Base-by-base conservation (phyloP, 1,140 invertebrate genomes). In the Eufriesea mexicana region DNA sequence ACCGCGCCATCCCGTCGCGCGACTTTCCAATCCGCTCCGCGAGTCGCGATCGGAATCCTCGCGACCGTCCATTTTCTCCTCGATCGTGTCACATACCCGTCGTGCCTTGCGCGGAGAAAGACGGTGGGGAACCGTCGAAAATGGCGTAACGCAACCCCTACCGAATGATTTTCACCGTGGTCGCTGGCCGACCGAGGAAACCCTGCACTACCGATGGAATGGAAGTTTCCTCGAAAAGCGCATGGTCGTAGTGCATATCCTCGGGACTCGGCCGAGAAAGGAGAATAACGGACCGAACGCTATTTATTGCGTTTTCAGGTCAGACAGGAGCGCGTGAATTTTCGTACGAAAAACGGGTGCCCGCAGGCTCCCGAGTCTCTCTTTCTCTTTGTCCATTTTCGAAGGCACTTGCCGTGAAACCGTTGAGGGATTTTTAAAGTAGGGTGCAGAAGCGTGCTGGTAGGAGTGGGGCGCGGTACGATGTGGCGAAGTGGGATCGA, bases 391-490 rank as follows among this genome's bases (percentile, higher is more conserved):
- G 81, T 77, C 81, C 81, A 67, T 83, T 78, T 70, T 67, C 28
- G 35, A 83, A 83, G 74, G 64, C 66, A 71, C 74, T 78, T 78
- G 72, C 72, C 62, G 55, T 78, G 81, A 47, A 82, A 71, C 81
- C 75, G 74, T 78, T 70, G 81, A 70, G 74, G 66, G 74, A 78
- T 62, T 83, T 83, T 78, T 54, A 71, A 82, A 82, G 79, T 82
- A 82, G 79, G 79, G 79, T 82, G 81, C 73, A 70, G 47, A 54
- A 14, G n/a, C 45, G 66, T 55, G 28, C 28, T n/a, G n/a, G 45
- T 5, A 16, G 12, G 57, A 49, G 64, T 83, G 74, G 64, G 62
- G 76, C 54, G 47, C 14, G 14, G 1, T 10, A 28, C 28, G 10
- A 25, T 10, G 35, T 45, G 54, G 23, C 8, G 54, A 59, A 59